phyloP scores from a whole-genome alignment of 2,113 vertebrate species.

The Orthonyx spaldingii region DNA sequence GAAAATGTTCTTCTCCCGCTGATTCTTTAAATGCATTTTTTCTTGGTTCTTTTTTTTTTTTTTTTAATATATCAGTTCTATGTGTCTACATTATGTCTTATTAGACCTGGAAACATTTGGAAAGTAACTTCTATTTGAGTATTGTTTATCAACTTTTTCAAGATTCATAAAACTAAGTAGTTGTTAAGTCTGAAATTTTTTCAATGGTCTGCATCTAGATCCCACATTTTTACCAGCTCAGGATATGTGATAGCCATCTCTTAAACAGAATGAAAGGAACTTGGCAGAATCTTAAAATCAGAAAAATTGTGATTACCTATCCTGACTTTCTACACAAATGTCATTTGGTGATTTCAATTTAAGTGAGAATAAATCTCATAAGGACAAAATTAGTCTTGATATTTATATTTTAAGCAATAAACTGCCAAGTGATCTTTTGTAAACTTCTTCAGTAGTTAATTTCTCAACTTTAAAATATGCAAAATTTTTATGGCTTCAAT shows the following conservation, averaged over 20 bases:
- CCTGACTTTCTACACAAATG: neutral
- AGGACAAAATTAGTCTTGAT: neutral
- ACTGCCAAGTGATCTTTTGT: neutral
- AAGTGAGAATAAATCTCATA: neutral
- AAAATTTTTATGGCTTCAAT: neutral
- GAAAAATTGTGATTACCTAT: neutral
- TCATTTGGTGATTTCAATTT: neutral
- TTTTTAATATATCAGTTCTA: neutral
- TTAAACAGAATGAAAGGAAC: neutral
- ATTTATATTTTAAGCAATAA: neutral
- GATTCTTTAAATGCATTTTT: constrained; percentile 2
- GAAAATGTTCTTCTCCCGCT: neutral
- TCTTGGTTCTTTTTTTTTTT: neutral
- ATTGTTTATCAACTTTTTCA: neutral
- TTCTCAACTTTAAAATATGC: neutral
- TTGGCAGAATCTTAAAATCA: neutral
- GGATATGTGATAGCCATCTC: neutral
- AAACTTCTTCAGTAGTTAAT: neutral
- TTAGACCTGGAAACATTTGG: neutral
- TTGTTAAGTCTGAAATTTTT: neutral
- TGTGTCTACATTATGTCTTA: neutral
- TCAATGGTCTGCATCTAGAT: neutral
- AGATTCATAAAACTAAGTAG: neutral
- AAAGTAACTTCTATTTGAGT: neutral
- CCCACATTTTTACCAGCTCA: neutral